Evolutionary conservation across 2,888 invertebrate genomes (phyloP), one percentile per base, ranked within the genome.

Genomic region (Acheta domesticus): DNA sequence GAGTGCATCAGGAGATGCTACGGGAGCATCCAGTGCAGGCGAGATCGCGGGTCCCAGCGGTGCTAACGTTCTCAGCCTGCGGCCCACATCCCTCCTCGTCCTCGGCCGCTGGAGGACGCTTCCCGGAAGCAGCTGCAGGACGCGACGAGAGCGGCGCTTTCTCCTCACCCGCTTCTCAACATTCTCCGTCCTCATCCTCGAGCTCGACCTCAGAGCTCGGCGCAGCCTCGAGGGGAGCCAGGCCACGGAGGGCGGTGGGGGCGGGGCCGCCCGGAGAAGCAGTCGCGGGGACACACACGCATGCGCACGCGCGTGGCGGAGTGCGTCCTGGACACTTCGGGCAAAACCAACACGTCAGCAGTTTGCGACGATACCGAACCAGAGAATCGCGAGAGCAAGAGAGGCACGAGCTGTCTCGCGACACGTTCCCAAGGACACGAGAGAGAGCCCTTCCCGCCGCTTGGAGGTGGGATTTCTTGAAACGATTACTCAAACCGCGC

Each of bases 71-170:
- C 84, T 84, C 85, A 0, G 84, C 85, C 19, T 86, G 86, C 76
- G 85, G 87, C 16, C 87, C 87, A 79, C 82, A 88, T 11, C 87
- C 86, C 79, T 86, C 87, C 3, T 86, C 84, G 81, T 85, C 81
- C 82, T 90, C 90, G 82, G 92, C 92, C 83, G 90, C 92, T 48
- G 92, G 92, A 91, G 92, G 92, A 84, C 92, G 92, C 16, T 87
- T 91, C 36, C 91, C 11, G 89, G 92, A 82, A 88, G 91, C 84
- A 91, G 92, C 83, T 90, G 91, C 74, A 88, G 91, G 83, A 86
- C 89, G 82, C 80, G 81, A 49, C 80, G 81, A 12, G 82, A 82
- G 74, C 78, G 79, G 19, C 75, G 75, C 77, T 79, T 74, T 20
- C 1, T 36, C 36, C 8, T 36, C 36, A 5, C 36, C 5, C 36